A percentile compares a stretch with the other conserved stretches of the same genome.
These are phyloP conservation scores for Cryptoblepharus egeriae DNA, from an alignment of 2,797 vertebrate species.

Conservation along the genomic window DNA sequence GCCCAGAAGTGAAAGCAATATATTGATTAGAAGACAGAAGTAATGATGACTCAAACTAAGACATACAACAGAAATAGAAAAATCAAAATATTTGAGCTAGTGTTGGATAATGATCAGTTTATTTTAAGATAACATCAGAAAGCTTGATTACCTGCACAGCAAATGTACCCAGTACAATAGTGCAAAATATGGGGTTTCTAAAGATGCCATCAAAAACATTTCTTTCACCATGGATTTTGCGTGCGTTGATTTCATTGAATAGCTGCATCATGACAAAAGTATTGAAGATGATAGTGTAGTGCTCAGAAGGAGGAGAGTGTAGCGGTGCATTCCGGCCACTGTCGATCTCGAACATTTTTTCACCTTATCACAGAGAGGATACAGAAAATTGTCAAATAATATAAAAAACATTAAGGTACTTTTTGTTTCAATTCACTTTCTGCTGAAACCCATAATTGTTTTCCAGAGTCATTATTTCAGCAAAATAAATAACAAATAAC, in stretches of 20 bases:
- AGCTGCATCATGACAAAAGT: conserved; percentile 99
- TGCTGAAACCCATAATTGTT: background rate
- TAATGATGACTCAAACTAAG: background rate
- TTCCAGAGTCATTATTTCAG: background rate
- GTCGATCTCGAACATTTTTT: conserved; percentile 96
- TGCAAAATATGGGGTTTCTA: conserved; percentile 97
- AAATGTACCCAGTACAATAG: conserved; percentile 95
- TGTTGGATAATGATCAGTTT: background rate
- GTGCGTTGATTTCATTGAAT: conserved; percentile 98
- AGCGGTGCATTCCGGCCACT: conserved; percentile 93
- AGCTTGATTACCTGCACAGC: conserved; percentile 87
- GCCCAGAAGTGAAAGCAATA: background rate
- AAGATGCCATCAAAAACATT: conserved; percentile 98
- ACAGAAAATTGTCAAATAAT: conserved; percentile 5
- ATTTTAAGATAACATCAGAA: background rate
- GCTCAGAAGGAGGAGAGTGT: conserved; percentile 95
- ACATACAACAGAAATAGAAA: background rate
- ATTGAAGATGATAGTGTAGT: conserved; percentile 99
- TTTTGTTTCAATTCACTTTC: background rate
- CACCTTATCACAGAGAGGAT: conserved; percentile 78
- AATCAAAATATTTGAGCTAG: conserved; percentile 1
- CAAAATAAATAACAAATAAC: background rate
- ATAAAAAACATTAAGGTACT: background rate
- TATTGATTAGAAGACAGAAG: background rate
- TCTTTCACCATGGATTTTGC: conserved; percentile 97